These are phyloP conservation scores for Drosophila eohydei DNA, from an alignment of 2,888 invertebrate species.

Conservation along the genomic window DNA sequence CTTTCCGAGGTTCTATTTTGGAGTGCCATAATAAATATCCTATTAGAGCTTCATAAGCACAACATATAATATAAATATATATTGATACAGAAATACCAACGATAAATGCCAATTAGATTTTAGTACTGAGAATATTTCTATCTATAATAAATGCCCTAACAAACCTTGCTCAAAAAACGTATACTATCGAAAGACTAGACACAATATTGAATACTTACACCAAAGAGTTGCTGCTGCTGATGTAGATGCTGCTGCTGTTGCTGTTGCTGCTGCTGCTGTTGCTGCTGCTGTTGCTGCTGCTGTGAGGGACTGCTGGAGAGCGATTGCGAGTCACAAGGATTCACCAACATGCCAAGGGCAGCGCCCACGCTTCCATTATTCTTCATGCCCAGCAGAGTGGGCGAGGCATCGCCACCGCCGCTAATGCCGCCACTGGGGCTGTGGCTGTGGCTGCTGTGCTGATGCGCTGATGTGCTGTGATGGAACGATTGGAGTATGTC, in stretches of 20 bases:
- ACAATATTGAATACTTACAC: conserved; percentile 50
- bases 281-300: conserved; percentile 61
- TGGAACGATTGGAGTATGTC: conserved; percentile 84
- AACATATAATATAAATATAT: too few species aligned
- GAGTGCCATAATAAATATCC: too few species aligned
- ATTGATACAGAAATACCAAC: too few species aligned
- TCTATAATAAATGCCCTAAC: too few species aligned
- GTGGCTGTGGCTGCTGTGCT: conserved; percentile 57
- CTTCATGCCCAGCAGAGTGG: conserved; percentile 65
- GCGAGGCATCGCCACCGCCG: conserved; percentile 64
- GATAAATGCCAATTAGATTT: too few species aligned
- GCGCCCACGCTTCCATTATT: conserved; percentile 64
- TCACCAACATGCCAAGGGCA: conserved; percentile 64
- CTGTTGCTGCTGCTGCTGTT: conserved; percentile 29
- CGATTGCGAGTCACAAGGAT: conserved; percentile 81
- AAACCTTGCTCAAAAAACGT: too few species aligned
- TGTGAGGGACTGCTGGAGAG: conserved; percentile 82
- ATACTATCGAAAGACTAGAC: conserved; percentile 5
- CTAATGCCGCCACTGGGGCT: conserved; percentile 62
- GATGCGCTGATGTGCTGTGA: conserved; percentile 44
- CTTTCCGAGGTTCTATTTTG: too few species aligned
- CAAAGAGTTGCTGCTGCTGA: conserved; percentile 57
- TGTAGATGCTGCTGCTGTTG: conserved; percentile 23
- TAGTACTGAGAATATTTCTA: too few species aligned
- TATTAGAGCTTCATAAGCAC: too few species aligned